Percentiles rank a stretch among this genome's conserved stretches.
Evolutionary conservation across 2,888 invertebrate species (phyloP).

Genomic region (Pteria penguin): DNA sequence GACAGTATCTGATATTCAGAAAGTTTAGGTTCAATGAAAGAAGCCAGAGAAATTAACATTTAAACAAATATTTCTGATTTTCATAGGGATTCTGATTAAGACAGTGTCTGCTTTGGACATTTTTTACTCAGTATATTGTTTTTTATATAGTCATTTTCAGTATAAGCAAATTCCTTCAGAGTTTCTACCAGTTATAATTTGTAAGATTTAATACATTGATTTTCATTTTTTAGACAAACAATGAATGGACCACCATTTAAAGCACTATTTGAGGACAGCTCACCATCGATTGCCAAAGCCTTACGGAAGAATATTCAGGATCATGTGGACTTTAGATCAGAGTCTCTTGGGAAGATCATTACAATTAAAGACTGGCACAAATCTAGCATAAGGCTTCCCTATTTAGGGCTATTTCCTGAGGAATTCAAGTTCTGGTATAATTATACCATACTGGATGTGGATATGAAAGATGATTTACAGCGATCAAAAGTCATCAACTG

Average conservation of each 20-base stretch:
- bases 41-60: no score
- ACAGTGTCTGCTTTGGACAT: no score
- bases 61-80: no score
- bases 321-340: conserved; percentile 30
- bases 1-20: no score
- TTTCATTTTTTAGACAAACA: not conserved
- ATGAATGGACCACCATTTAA: conserved; percentile 33
- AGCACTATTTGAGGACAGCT: conserved; percentile 39
- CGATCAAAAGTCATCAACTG: conserved; percentile 67
- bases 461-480: conserved; percentile 66
- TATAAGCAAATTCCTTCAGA: no score
- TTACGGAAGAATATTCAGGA: conserved; percentile 32
- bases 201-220: no score
- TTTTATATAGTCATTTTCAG: no score
- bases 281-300: conserved; percentile 16
- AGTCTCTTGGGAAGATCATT: conserved; percentile 20
- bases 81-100: no score
- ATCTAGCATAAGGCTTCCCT: conserved; percentile 46
- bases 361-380: conserved; percentile 40
- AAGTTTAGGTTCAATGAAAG: no score
- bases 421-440: conserved; percentile 52
- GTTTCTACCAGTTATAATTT: no score
- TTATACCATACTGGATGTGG: conserved; percentile 58
- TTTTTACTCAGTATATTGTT: no score
- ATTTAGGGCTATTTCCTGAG: conserved; percentile 35